Evolutionary conservation across 23 tunicate species (phyloP), one percentile per base, ranked within the genome.

Genomic region (Styela plicata): DNA sequence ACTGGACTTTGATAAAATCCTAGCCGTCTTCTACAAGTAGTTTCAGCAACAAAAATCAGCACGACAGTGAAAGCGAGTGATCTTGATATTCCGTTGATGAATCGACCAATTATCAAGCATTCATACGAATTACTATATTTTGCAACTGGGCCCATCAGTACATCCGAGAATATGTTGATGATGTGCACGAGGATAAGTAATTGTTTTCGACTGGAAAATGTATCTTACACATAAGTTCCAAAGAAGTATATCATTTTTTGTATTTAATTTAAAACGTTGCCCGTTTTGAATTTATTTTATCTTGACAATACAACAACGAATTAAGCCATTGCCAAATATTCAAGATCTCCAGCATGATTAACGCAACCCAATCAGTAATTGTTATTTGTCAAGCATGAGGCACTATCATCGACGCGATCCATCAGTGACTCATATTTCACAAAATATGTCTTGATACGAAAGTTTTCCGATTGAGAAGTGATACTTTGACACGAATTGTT

Each of bases 1-100:
- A 31, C 17, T 20, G 78, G 78, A 31, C 57, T 24, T 35, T 73
- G 78, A 57, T 33, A 73, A 31, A 73, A 31, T 73, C 78, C 78
- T 13, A 73, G 26, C 27, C 78, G 30, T n/a, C n/a, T 16, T 73
- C 78, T 73, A 31, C 52, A 34, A 17, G 78, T 33, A 17, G 78
- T 73, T 35, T 73, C 78, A 13, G 78, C 78, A 1, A 73, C 57
- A 0, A 73, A 25, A 13, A 73, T 0, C 22, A 33, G 20, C 57
- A 35, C 26, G 20, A n/a, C 2, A 17, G 57, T 10, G 22, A 73
- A 73, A 17, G n/a, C 78, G 13, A 73, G 19, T 17, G 33, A 28
- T 17, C 78, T 31, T 22, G 78, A 62, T 33, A 73, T 22, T 18
- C 78, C 78, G 57, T 34, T 73, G 61, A 73, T 16, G 1, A 73